phyloP scores from a whole-genome alignment of 2,113 vertebrate species.

The Tragelaphus buxtoni region DNA sequence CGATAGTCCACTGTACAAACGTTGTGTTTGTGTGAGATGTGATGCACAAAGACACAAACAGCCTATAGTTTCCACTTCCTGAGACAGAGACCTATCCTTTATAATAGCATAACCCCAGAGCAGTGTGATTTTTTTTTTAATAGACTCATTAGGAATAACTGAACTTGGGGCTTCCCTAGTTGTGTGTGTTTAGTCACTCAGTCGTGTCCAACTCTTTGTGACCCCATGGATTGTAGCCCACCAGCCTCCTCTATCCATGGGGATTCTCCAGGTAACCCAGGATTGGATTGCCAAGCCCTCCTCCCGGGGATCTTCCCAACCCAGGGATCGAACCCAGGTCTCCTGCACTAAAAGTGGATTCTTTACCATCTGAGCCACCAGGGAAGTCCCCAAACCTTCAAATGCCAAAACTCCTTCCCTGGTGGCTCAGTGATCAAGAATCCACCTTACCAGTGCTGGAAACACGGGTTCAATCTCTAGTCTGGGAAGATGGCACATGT shows the following conservation, averaged over 20 bases:
- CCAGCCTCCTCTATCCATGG: neutral
- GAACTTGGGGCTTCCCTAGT: neutral
- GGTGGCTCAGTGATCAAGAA: neutral
- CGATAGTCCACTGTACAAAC: neutral
- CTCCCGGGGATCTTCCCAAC: neutral
- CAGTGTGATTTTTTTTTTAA: neutral
- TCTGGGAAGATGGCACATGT: neutral
- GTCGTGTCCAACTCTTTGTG: neutral
- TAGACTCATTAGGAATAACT: neutral
- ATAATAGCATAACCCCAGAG: neutral
- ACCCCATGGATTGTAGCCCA: neutral
- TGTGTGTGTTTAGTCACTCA: fast-evolving
- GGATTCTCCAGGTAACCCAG: neutral
- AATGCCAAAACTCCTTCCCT: neutral
- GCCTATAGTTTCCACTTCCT: neutral
- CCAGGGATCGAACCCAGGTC: neutral
- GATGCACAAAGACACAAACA: neutral
- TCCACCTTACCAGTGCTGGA: neutral
- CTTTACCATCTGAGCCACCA: neutral
- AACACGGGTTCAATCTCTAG: neutral
- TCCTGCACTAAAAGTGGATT: neutral
- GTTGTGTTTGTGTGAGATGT: neutral
- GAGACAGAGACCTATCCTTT: neutral
- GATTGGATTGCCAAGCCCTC: neutral
- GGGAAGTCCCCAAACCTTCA: neutral